These are phyloP conservation scores for Caenorhabditis brenneri DNA, from an alignment of 1,140 invertebrate species.

Conservation along the genomic window DNA sequence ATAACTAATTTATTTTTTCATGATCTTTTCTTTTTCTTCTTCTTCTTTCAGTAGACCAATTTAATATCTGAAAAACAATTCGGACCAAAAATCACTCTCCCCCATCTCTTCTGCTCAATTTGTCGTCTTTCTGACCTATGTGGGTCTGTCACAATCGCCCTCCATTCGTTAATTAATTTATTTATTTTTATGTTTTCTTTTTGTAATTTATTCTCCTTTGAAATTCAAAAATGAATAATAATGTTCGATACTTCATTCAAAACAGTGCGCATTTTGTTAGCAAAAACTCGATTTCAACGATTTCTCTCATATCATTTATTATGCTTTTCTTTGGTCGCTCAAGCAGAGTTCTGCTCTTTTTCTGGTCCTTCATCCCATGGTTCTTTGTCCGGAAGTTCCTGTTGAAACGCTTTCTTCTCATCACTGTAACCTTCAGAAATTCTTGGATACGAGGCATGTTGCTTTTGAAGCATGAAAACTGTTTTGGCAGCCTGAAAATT, in stretches of 20 bases:
- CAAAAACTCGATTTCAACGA: too few species aligned
- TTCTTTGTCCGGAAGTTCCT: neutral
- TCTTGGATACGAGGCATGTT: neutral
- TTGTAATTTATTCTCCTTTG: neutral
- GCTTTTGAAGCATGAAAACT: neutral
- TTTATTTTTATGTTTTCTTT: neutral
- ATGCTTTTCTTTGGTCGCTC: too few species aligned
- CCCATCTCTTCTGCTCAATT: slow-evolving; percentile 31
- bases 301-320: too few species aligned
- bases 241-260: neutral
- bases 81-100: neutral
- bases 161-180: neutral
- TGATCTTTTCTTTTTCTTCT: neutral
- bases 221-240: neutral
- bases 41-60: neutral
- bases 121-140: slow-evolving; percentile 21
- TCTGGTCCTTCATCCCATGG: neutral
- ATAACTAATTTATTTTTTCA: neutral
- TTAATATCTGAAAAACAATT: neutral
- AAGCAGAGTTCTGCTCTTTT: too few species aligned
- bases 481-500: neutral
- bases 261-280: too few species aligned
- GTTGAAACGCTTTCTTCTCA: neutral
- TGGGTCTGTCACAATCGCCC: slow-evolving; percentile 35
- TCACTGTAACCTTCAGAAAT: neutral